Percentiles rank a stretch among this genome's conserved stretches.
Evolutionary conservation across 23 tunicate genomes (phyloP).

Genomic region (Ascidia mentula): DNA sequence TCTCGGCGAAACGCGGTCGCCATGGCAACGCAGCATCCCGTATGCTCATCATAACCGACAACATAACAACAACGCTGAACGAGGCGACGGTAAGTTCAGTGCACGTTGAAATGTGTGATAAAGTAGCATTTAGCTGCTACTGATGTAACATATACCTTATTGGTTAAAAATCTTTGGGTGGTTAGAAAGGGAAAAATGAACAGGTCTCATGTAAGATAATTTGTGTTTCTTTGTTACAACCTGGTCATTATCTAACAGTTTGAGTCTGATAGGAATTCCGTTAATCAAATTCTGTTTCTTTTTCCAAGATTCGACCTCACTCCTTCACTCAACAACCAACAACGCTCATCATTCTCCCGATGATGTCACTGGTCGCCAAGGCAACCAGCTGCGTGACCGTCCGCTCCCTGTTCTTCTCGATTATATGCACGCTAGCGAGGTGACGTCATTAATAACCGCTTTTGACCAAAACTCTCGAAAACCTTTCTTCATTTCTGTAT

Average conservation of each 20-base stretch:
- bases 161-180: too few species aligned
- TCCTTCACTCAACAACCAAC: not conserved
- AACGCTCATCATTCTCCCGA: not conserved
- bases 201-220: too few species aligned
- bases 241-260: too few species aligned
- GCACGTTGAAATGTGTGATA: too few species aligned
- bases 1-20: constrained; percentile 32
- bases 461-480: too few species aligned
- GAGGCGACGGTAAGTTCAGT: not conserved
- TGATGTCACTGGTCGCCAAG: not conserved
- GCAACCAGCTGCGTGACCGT: not conserved
- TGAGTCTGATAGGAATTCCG: too few species aligned
- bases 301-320: not conserved
- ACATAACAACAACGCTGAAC: not conserved
- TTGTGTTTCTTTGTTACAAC: too few species aligned
- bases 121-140: too few species aligned
- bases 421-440: not conserved
- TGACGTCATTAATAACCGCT: too few species aligned
- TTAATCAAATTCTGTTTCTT: not conserved
- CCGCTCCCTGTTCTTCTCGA: not conserved
- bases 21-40: constrained; percentile 21
- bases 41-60: constrained; percentile 9
- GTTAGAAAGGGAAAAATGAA: too few species aligned
- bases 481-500: too few species aligned
- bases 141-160: too few species aligned